Conservation (phyloP, 2,113 vertebrate species). For the Stigmatopora nigra region DNA sequence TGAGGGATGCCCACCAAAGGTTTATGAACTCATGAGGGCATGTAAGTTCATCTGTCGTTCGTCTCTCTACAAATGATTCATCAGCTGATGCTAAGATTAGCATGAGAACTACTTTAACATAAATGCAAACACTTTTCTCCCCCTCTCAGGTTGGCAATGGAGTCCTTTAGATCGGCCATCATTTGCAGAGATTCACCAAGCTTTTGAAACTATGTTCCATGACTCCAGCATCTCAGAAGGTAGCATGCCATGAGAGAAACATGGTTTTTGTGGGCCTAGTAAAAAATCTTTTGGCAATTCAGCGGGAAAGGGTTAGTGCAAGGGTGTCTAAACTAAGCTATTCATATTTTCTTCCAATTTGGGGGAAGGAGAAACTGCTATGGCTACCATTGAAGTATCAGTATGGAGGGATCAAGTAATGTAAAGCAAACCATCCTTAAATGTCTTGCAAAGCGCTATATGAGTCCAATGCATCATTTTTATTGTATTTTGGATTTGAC, state of each 20-base stretch:
- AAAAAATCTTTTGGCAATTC: neutral
- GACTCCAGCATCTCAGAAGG: slow-evolving; percentile 98
- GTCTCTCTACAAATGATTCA: neutral
- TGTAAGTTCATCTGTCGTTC: slow-evolving; percentile 79
- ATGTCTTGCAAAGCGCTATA: too few species aligned
- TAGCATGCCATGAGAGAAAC: slow-evolving; percentile 37
- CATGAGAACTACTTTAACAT: neutral
- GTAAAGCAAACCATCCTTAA: neutral
- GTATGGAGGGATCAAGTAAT: too few species aligned
- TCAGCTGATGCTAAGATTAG: neutral
- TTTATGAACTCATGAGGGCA: slow-evolving; percentile 97
- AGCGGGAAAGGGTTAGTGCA: neutral
- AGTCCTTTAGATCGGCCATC: slow-evolving; percentile 89
- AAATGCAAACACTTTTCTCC: slow-evolving; percentile 1
- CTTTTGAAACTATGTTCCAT: slow-evolving; percentile 98
- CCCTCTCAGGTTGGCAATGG: slow-evolving; percentile 89
- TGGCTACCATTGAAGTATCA: too few species aligned
- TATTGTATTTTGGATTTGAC: neutral
- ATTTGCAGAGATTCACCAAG: slow-evolving; percentile 95
- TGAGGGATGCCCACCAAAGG: slow-evolving; percentile 95
- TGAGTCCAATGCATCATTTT: too few species aligned
- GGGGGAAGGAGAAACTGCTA: too few species aligned
- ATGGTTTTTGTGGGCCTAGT: neutral
- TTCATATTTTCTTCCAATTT: too few species aligned
- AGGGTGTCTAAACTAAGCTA: too few species aligned